A percentile compares a stretch with the other conserved stretches of the same genome.
These are phyloP conservation scores for Ameiurus melas DNA, from an alignment of 2,113 vertebrate genomes.

Conservation along the genomic window DNA sequence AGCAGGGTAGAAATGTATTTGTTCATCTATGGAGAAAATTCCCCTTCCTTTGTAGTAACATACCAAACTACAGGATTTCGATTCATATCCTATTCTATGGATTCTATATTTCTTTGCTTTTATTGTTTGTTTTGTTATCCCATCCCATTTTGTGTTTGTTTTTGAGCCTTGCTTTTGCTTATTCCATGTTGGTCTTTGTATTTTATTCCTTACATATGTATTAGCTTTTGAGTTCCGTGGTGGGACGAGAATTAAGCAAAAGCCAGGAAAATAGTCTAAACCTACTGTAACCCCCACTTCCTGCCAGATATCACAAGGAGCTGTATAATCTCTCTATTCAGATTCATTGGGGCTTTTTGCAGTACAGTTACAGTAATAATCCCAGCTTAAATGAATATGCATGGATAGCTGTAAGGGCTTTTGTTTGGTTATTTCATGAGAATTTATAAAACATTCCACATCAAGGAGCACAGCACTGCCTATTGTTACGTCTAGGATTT, in stretches of 20 bases:
- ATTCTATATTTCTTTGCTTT: conserved; percentile 16
- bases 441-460: background rate
- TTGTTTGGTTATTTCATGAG: background rate
- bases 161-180: conserved; percentile 50
- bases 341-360: background rate
- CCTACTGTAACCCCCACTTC: background rate
- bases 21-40: conserved; percentile 44
- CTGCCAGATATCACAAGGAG: conserved; percentile 7
- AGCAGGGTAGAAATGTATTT: conserved; percentile 3
- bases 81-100: background rate
- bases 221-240: conserved; percentile 19
- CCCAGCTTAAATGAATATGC: conserved; percentile 5
- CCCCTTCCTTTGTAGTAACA: background rate
- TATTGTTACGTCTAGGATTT: background rate
- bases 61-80: background rate
- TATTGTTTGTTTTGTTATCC: conserved; percentile 13
- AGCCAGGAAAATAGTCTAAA: background rate
- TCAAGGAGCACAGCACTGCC: background rate
- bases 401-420: background rate
- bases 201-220: conserved; percentile 5
- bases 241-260: conserved; percentile 22
- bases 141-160: conserved; percentile 44
- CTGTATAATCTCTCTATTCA: background rate
- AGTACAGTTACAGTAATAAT: background rate
- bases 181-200: conserved; percentile 40